Evolutionary conservation across 2,113 vertebrate species (phyloP).

Genomic region (Globicephala melas): DNA sequence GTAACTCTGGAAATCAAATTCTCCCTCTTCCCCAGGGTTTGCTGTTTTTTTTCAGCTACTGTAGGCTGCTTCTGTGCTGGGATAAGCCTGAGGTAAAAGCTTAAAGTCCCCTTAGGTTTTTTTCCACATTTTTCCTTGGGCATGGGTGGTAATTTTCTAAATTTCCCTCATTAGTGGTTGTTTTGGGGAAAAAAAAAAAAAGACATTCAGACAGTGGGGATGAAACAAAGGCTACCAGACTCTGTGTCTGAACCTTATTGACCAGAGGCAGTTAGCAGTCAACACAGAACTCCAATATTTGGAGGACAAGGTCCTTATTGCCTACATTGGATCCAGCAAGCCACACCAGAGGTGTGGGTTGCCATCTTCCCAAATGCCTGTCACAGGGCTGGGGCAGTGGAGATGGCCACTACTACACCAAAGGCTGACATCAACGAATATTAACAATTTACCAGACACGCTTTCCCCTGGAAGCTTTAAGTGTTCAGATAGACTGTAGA

Average conservation of each 20-base stretch:
- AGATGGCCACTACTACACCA: background rate
- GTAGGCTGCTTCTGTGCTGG: background rate
- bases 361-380: background rate
- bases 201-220: background rate
- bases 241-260: background rate
- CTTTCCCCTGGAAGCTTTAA: background rate
- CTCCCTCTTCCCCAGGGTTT: background rate
- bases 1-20: background rate
- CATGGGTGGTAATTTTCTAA: background rate
- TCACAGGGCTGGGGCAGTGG: background rate
- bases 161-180: background rate
- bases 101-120: background rate
- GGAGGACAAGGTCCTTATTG: background rate
- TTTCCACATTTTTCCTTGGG: background rate
- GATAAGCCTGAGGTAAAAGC: background rate
- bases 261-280: background rate
- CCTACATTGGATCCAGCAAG: background rate
- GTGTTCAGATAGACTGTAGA: background rate
- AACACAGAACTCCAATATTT: background rate
- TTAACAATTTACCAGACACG: background rate
- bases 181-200: background rate
- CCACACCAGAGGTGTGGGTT: background rate
- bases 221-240: background rate
- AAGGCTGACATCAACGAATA: background rate
- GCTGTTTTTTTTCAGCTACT: background rate